Evolutionary conservation across 2,113 vertebrate species (phyloP), one percentile per base, ranked within the genome.

Genomic region (Zapornia atra): DNA sequence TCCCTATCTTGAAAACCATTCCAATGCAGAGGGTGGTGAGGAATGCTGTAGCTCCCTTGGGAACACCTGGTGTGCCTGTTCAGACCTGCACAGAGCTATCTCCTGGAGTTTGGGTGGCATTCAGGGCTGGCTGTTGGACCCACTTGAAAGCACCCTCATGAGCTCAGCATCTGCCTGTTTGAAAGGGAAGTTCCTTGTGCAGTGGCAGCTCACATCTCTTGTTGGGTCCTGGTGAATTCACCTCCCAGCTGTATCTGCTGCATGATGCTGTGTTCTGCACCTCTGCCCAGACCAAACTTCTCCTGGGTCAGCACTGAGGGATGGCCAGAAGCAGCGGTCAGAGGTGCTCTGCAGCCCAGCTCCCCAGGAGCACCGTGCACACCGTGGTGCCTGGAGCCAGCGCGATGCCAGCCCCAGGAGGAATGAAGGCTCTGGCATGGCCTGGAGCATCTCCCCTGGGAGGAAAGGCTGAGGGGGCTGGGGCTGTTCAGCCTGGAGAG

Each of bases 1-100:
- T 70, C 86, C 81, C 51, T 2, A 3, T 71, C 73, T 53, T 56
- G 82, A 9, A 68, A 63, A 11, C 11, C 33, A 1, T 12, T 8
- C 4, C 40, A 6, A 2, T 19, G 75, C 0, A 40, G 92, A 53
- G 90, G 90, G 34, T 60, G 91, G 12, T 2, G 61, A 95, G 91
- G 93, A 96, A 92, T 85, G 89, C 89, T 82, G 89, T 89, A 85
- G 88, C 78, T 95, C 77, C 56, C 38, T 24, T 3, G 71, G 87
- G 79, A 91, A 40, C 75, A 77, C 79, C 73, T 38, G 82, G 38
- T 0, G 0, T 50, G 85, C 95, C 75, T 94, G 96, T 56, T 42
- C 33, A 72, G 93, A 51, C 93, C 87, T 95, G 96, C 82, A 16
- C 33, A 1, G 4, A 12, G 17, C 72, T 73, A 40, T 85, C 92